Conservation (phyloP, 1,140 invertebrate genomes). For the Drosophila truncata region DNA sequence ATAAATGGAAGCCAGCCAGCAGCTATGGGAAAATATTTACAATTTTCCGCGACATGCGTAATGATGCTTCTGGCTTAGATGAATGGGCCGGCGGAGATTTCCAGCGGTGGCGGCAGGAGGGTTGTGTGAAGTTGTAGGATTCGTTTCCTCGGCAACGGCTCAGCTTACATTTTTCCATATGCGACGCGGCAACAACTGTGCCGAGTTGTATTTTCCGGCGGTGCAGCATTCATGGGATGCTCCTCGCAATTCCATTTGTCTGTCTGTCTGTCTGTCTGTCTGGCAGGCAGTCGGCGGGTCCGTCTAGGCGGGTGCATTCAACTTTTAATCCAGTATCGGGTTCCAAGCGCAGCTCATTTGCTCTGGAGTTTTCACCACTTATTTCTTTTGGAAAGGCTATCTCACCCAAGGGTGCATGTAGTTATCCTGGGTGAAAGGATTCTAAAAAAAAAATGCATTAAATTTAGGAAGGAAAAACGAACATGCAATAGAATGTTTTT, state of each 20-base stretch:
- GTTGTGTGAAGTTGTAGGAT: conserved; percentile 7
- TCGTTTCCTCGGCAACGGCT: conserved; percentile 13
- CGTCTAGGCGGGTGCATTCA: conserved; percentile 15
- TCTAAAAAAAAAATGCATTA: neutral
- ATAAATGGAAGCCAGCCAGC: conserved; percentile 8
- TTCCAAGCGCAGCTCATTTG: conserved; percentile 13
- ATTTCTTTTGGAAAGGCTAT: conserved; percentile 4
- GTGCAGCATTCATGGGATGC: conserved; percentile 9
- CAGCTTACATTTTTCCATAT: conserved; percentile 16
- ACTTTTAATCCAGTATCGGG: conserved; percentile 19
- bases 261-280: conserved; percentile 10
- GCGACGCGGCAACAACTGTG: conserved; percentile 1
- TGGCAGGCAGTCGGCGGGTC: neutral
- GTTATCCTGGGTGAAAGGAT: neutral
- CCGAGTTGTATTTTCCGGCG: conserved; percentile 17
- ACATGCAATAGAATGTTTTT: neutral
- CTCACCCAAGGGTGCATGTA: neutral
- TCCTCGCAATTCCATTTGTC: conserved; percentile 6
- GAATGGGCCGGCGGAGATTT: conserved; percentile 11
- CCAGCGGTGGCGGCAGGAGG: neutral
- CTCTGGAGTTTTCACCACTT: neutral
- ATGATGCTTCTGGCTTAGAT: conserved; percentile 22
- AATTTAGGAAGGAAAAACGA: neutral
- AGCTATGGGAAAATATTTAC: conserved; percentile 12
- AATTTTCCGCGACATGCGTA: conserved; percentile 22